Evolutionary conservation across 2,888 invertebrate species (phyloP), one percentile per base, ranked within the genome.

Genomic region (Deladenus siricidicola): DNA sequence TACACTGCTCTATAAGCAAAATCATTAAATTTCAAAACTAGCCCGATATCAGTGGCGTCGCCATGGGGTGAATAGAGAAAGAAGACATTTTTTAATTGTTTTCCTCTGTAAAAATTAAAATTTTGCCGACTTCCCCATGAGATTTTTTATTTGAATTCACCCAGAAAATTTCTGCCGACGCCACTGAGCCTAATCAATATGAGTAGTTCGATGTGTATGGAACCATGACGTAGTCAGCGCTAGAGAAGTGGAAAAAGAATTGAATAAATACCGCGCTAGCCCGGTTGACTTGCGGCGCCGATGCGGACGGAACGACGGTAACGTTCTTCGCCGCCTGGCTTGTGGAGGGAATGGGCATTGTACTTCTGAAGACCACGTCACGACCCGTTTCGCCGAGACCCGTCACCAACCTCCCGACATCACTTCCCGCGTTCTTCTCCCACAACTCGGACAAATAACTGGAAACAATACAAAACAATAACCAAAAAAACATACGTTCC

Each of bases 341-440:
- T n/a, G n/a, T 55, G 24, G 45, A 44, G 19, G 56, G 28, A 0
- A 30, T 21, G 19, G 26, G 24, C n/a, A 23, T 21, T 50, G 39
- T 29, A 47, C 42, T 10, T 19, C 6, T 23, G 4, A 34, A 30
- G 10, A 19, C 30, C 8, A 39, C 29, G 4, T 23, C 23, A 28
- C 50, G 10, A 4, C 3, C 28, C 30, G 10, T 29, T 23, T 44
- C 55, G 19, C 24, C 45, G 17, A 63, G 26, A 17, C 17, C 24
- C 6, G 49, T 23, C 14, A 64, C 64, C 34, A 73, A 52, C 42
- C 67, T 65, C 14, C 71, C 73, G 4, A 73, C 70, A n/a, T 70
- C 69, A 48, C 54, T 62, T 51, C 72, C 71, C 50, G 69, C 65
- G 42, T 70, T 70, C 26, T 69, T 66, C 28, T 71, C 71, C 71